Conservation (phyloP, 1,140 invertebrate genomes). For the Acromyrmex heyeri region DNA sequence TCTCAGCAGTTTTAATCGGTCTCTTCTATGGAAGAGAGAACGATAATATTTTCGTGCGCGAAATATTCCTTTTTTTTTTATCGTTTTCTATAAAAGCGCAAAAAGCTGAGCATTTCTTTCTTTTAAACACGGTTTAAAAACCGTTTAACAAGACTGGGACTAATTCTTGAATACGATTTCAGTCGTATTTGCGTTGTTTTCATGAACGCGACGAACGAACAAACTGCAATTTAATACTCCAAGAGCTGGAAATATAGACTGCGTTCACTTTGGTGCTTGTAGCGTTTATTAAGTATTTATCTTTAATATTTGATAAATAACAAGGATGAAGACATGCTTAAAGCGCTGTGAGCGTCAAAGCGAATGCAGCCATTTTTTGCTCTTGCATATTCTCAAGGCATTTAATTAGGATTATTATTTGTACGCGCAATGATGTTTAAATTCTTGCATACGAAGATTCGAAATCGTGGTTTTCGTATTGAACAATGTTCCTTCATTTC, state of each 20-base stretch:
- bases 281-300: too few relatives aligned
- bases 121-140: slow-evolving; percentile 19
- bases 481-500: not conserved
- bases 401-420: slow-evolving; percentile 33
- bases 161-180: slow-evolving; percentile 3
- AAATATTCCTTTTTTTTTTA: not conserved
- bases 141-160: slow-evolving; percentile 34
- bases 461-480: slow-evolving; percentile 1
- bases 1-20: not conserved
- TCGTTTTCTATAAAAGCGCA: not conserved
- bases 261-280: too few relatives aligned
- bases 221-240: slow-evolving; percentile 34
- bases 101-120: not conserved
- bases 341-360: too few relatives aligned
- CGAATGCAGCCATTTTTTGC: not conserved
- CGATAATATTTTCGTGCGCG: not conserved
- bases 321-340: too few relatives aligned
- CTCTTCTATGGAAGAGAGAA: not conserved
- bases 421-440: not conserved
- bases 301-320: too few relatives aligned
- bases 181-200: not conserved
- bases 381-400: slow-evolving; percentile 22
- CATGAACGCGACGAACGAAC: not conserved
- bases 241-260: not conserved
- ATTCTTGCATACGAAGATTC: not conserved